Base-by-base conservation (phyloP, 2,113 vertebrate species). In the Urocynchramus pylzowi region DNA sequence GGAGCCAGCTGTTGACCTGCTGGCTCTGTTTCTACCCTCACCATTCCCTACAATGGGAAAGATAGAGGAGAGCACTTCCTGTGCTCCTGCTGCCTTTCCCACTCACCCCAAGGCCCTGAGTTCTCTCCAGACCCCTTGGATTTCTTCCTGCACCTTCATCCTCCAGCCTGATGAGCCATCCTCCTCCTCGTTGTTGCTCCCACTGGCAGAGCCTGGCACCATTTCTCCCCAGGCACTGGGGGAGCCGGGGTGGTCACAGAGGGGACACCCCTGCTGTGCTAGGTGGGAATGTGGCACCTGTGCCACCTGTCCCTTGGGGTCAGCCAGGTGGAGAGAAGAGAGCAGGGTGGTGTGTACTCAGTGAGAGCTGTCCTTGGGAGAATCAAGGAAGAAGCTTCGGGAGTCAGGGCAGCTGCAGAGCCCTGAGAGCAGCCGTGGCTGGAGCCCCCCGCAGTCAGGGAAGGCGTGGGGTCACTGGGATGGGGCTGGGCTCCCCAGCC, bases 381-480 rank as follows among this genome's bases (percentile, higher is more conserved):
- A 63, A 54, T 5, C 4, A 5, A 57, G 53, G 17, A 21, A 7
- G 71, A 52, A 70, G 7, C 57, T 35, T 15, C 0, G 30, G 70
- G 10, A 49, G 24, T 19, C 15, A 1, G 33, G n/a, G 1, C 8
- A 5, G 35, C 2, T 54, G 7, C 11, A 63, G 73, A 68, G 64
- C 33, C 49, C 28, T 0, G n/a, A 15, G n/a, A 33, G 42, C 42
- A 33, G 60, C 11, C 3, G 0, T 10, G 44, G 28, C 37, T 52
- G 31, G 77, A 68, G 64, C 64, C 13, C 14, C 0, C 7, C 1
- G 2, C 18, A 17, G 52, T 1, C 10, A 6, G 67, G 80, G 70
- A 15, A 44, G 35, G 24, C 17, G 8, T 33, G n/a, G 33, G 50
- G 6, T 19, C 20, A 27, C 45, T 0, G 4, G 44, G 26, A 1